Evolutionary conservation across 1,140 invertebrate species (phyloP).

Genomic region (Contarinia nasturtii): DNA sequence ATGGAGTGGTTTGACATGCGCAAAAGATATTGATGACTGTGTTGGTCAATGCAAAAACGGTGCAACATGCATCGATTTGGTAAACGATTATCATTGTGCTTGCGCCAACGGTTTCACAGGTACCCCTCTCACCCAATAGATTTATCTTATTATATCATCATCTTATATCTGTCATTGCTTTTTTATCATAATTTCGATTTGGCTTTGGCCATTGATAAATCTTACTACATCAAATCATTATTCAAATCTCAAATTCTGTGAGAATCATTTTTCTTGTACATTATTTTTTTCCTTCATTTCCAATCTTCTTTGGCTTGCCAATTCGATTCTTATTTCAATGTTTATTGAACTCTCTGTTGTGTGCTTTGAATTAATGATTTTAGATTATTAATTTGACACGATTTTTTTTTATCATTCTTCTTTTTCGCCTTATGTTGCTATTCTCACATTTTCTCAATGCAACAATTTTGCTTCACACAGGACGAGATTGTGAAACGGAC

Average conservation of each 20-base stretch:
- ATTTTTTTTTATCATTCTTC: background rate
- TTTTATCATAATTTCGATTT: background rate
- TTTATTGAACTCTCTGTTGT: too few relatives aligned
- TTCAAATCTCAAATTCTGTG: background rate
- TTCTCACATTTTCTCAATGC: too few relatives aligned
- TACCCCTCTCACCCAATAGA: too few relatives aligned
- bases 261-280: background rate
- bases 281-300: constrained; percentile 1
- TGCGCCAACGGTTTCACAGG: constrained; percentile 68
- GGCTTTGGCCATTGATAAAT: background rate
- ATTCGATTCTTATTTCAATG: background rate
- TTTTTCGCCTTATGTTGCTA: background rate
- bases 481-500: constrained; percentile 44
- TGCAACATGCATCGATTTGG: constrained; percentile 66
- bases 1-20: constrained; percentile 75
- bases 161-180: too few relatives aligned
- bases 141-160: background rate
- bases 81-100: constrained; percentile 65
- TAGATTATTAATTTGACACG: background rate
- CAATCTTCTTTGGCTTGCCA: constrained; percentile 2
- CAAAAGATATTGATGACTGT: constrained; percentile 77
- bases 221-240: background rate
- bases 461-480: constrained; percentile 4
- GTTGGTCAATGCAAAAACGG: constrained; percentile 70
- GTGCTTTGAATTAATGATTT: constrained; percentile 1